A percentile compares a stretch with the other conserved stretches of the same genome.
Conservation (phyloP, 37 sponge, comb jelly and placozoan species). For the Spongilla lacustris region DNA sequence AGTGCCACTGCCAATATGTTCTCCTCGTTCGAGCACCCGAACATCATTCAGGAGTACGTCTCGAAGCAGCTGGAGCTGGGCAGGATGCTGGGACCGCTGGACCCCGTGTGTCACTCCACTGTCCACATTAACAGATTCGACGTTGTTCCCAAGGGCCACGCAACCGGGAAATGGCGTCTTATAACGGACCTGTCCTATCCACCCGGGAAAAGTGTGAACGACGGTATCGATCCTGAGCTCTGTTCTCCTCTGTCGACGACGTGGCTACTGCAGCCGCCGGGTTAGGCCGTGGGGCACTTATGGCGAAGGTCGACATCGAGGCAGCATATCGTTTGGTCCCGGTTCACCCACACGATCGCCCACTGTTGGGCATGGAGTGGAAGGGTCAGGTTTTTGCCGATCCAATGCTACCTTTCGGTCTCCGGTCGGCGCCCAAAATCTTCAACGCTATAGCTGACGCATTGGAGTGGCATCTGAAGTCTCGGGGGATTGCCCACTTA, state of each 20-base stretch:
- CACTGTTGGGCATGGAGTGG: slow-evolving; percentile 38
- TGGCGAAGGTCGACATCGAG: slow-evolving; percentile 45
- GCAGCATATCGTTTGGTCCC: slow-evolving; percentile 36
- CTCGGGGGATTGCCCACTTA: slow-evolving; percentile 3
- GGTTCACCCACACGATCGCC: slow-evolving; percentile 49
- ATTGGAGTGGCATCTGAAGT: slow-evolving; percentile 9
- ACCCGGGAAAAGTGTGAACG: slow-evolving; percentile 34
- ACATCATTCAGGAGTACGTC: slow-evolving; percentile 25
- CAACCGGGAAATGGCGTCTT: slow-evolving; percentile 35
- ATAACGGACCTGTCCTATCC: slow-evolving; percentile 48
- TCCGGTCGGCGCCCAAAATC: slow-evolving; percentile 42
- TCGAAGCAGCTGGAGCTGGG: slow-evolving; percentile 4
- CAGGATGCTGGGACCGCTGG: slow-evolving; percentile 30
- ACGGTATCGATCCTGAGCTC: slow-evolving; percentile 29
- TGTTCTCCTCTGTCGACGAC: slow-evolving; percentile 13
- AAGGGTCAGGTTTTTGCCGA: slow-evolving; percentile 18
- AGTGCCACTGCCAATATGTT: background rate
- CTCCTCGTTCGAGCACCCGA: slow-evolving; percentile 24
- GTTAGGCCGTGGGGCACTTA: slow-evolving; percentile 5
- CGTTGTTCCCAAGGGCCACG: slow-evolving; percentile 30
- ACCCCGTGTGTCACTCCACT: background rate
- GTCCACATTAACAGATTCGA: slow-evolving; percentile 8
- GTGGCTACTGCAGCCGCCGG: background rate
- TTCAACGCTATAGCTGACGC: slow-evolving; percentile 48
- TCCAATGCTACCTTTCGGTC: slow-evolving; percentile 31